Percentiles rank a stretch among this genome's conserved stretches.
phyloP scores from a whole-genome alignment of 2,888 invertebrate genomes.

The Theodoxus fluviatilis region DNA sequence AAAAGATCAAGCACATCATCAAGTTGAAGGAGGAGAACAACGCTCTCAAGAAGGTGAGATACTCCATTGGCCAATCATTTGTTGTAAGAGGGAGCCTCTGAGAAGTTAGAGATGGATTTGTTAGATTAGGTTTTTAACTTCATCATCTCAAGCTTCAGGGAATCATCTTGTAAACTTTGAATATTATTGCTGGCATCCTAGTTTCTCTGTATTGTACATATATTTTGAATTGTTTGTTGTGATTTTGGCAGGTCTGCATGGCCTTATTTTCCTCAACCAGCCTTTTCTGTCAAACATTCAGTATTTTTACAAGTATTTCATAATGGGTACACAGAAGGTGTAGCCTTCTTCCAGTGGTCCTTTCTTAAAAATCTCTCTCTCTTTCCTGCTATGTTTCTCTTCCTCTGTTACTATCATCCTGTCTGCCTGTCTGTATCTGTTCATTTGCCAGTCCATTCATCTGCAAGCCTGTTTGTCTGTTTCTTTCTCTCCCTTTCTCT shows the following conservation, averaged over 20 bases:
- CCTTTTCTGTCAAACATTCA: background rate
- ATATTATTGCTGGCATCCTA: background rate
- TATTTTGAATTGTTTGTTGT: no score
- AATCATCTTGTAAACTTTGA: background rate
- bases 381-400: background rate
- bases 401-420: background rate
- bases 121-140: constrained; percentile 5
- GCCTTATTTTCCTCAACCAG: background rate
- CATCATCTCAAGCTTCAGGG: background rate
- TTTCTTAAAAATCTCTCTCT: background rate
- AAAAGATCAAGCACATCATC: constrained; percentile 71
- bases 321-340: background rate
- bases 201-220: no score
- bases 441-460: no score
- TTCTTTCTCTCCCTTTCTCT: background rate
- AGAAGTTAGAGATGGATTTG: no score
- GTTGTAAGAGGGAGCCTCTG: no score
- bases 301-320: background rate
- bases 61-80: no score
- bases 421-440: background rate
- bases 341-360: background rate
- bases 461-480: background rate
- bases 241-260: no score
- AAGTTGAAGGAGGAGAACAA: constrained; percentile 64
- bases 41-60: constrained; percentile 52